Conservation (phyloP, 2,797 vertebrate species). For the Rhadinocentrus ornatus region DNA sequence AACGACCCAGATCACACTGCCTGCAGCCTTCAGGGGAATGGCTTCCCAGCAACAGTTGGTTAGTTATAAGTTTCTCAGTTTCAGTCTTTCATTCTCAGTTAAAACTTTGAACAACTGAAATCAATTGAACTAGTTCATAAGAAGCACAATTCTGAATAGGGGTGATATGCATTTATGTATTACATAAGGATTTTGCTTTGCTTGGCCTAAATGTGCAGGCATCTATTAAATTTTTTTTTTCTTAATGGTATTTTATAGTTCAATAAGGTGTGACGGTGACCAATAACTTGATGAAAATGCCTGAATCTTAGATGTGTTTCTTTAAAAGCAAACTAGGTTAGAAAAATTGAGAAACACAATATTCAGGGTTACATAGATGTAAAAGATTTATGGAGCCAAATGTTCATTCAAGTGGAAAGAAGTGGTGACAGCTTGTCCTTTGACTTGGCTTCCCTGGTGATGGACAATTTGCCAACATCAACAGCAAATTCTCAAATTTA, state of each 20-base stretch:
- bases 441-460: slow-evolving; percentile 40
- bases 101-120: too few species aligned
- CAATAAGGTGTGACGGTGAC: slow-evolving; percentile 1
- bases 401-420: slow-evolving; percentile 24
- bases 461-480: slow-evolving; percentile 54
- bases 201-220: not conserved
- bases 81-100: too few species aligned
- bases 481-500: slow-evolving; percentile 28
- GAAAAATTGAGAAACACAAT: not conserved
- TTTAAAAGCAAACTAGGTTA: not conserved
- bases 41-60: too few species aligned
- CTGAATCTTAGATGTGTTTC: not conserved
- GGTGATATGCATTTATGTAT: not conserved
- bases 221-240: not conserved
- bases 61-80: too few species aligned
- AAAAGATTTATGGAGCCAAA: slow-evolving; percentile 33
- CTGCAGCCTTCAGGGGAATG: too few species aligned
- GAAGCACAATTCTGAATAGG: not conserved
- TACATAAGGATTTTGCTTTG: not conserved
- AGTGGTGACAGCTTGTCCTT: slow-evolving; percentile 59
- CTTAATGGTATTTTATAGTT: not conserved
- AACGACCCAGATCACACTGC: too few species aligned
- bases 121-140: too few species aligned
- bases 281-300: not conserved
- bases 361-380: slow-evolving; percentile 33